Percentiles rank a stretch among this genome's conserved stretches.
Evolutionary conservation across 2,797 vertebrate species (phyloP).

Genomic region (Carcharodon carcharias): DNA sequence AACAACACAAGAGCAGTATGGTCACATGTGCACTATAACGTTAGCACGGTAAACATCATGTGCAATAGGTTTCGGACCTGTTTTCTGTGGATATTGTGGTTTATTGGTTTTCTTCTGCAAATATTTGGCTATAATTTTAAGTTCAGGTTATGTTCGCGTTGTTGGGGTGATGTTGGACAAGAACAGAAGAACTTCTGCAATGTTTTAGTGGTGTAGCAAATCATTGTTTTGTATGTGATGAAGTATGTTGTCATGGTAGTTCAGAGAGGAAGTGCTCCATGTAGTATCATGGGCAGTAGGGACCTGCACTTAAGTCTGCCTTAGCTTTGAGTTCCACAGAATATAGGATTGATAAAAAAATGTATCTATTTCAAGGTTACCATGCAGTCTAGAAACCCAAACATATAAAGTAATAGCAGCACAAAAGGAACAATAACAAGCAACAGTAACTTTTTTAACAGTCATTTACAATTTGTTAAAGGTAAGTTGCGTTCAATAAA

Average conservation of each 20-base stretch:
- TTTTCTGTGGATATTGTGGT: background rate
- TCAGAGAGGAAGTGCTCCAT: background rate
- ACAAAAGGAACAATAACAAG: background rate
- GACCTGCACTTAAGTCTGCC: background rate
- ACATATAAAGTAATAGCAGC: background rate
- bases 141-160: background rate
- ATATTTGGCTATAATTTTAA: background rate
- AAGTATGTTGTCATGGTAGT: background rate
- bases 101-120: background rate
- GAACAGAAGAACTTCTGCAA: constrained; percentile 11
- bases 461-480: background rate
- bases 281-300: background rate
- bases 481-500: background rate
- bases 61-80: background rate
- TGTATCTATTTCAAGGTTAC: background rate
- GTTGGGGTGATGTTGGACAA: background rate
- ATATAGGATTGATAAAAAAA: background rate
- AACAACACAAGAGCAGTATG: background rate
- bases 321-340: background rate
- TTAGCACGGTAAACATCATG: background rate
- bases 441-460: background rate
- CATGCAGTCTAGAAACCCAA: background rate
- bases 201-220: background rate
- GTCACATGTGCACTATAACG: background rate
- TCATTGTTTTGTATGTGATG: background rate